A percentile compares a stretch with the other conserved stretches of the same genome.
Evolutionary conservation across 2,797 vertebrate species (phyloP).

Genomic region (Craterocephalus amniculus): DNA sequence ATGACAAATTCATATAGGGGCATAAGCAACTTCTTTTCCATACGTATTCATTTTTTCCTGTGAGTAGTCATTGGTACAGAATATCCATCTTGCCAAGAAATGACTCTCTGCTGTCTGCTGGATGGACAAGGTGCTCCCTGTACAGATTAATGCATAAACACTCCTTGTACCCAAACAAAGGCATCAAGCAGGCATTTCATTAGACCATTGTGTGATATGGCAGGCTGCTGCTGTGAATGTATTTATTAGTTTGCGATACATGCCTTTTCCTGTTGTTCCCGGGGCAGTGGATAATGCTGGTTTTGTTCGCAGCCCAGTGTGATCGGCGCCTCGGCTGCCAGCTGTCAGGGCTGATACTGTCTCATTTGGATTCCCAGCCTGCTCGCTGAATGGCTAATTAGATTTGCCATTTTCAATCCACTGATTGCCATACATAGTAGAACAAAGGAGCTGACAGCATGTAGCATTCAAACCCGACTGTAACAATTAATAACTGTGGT

Average conservation of each 20-base stretch:
- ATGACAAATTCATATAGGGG: neutral
- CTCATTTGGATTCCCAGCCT: conserved; percentile 85
- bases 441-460: conserved; percentile 91
- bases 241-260: conserved; percentile 89
- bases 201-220: conserved; percentile 85
- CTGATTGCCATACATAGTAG: conserved; percentile 91
- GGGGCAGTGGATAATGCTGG: conserved; percentile 79
- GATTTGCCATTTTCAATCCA: conserved; percentile 92
- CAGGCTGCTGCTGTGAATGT: conserved; percentile 82
- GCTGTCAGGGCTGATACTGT: conserved; percentile 87
- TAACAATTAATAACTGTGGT: conserved; percentile 97
- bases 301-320: conserved; percentile 84
- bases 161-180: conserved; percentile 84
- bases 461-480: conserved; percentile 92
- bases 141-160: conserved; percentile 83
- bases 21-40: neutral
- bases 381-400: conserved; percentile 94
- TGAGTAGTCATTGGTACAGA: conserved; percentile 20
- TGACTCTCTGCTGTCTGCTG: conserved; percentile 44
- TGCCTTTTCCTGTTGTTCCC: conserved; percentile 81
- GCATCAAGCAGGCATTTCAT: conserved; percentile 84
- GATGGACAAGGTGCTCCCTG: conserved; percentile 61
- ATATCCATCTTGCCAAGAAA: conserved; percentile 7
- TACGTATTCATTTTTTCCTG: neutral
- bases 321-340: conserved; percentile 86